These are phyloP conservation scores for Diplazon laetatorius DNA, from an alignment of 2,888 invertebrate species.

Conservation along the genomic window DNA sequence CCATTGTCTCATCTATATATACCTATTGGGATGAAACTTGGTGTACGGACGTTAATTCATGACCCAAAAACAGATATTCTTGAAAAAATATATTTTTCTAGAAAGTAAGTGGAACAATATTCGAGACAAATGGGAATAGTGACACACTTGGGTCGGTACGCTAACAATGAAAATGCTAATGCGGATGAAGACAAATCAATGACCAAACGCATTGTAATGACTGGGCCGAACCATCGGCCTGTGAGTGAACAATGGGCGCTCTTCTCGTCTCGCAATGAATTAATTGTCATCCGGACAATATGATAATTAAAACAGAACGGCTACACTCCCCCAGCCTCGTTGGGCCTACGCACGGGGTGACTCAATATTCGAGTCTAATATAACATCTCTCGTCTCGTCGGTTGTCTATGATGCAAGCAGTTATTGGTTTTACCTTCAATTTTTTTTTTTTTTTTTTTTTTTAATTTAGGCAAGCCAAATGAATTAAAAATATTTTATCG, in stretches of 20 bases:
- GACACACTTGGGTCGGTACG: neutral
- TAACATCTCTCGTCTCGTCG: neutral
- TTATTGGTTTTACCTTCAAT: too few relatives aligned
- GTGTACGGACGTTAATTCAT: too few relatives aligned
- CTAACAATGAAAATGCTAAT: neutral
- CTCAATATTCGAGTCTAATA: too few relatives aligned
- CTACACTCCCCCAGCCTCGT: constrained; percentile 10
- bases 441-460: neutral
- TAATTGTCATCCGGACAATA: constrained; percentile 32
- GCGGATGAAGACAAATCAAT: neutral
- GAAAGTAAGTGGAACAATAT: too few relatives aligned
- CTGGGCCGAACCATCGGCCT: neutral
- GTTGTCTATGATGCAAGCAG: neutral
- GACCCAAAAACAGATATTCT: too few relatives aligned
- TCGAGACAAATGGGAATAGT: neutral
- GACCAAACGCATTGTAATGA: neutral
- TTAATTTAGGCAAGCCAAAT: neutral
- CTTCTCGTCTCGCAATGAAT: constrained; percentile 9
- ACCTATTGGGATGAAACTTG: too few relatives aligned
- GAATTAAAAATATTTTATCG: neutral
- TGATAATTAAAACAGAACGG: constrained; percentile 33
- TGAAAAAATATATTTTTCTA: too few relatives aligned
- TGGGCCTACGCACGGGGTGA: too few relatives aligned
- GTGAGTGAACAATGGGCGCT: constrained; percentile 7
- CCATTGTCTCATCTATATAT: too few relatives aligned